Base-by-base conservation (phyloP, 2,797 vertebrate species). In the Rhyacichthys aspro region DNA sequence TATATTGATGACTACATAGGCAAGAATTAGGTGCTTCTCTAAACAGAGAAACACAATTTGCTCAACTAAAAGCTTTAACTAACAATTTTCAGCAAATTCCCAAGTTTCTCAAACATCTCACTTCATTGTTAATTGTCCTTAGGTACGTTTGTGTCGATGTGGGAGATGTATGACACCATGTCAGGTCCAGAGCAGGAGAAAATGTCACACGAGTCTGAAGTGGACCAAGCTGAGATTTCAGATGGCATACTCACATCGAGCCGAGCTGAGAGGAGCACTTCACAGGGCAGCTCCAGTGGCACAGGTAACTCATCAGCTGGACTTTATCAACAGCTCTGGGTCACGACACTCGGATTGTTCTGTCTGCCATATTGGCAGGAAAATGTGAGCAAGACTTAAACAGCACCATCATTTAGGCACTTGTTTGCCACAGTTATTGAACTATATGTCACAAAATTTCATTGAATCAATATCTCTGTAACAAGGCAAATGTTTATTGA, bases 101-200 rank as follows among this genome's bases (percentile, higher is more conserved):
- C 23, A 28, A 28, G 37, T 17, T 9, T 2, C n/a, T 43, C 16
- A 6, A 5, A 16, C 41, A 42, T 42, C 41, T 15, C 5, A 7
- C 15, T 0, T n/a, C n/a, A 12, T 14, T 8, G 1, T 49, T 15
- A 33, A 38, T 5, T 49, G 34, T 70, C 14, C 54, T 50, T 84
- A 98, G 96, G 88, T 15, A 8, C 72, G 9, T 83, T 70, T 68
- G 92, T 92, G 33, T 95, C 91, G 37, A 11, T 39, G 33, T 96
- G 94, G 93, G 94, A 96, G 78, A 77, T 95, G 63, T 92, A 91
- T 39, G 84, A 93, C 61, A 81, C 90, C 0, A 81, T 82, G 52
- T 44, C 64, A 0, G 38, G 60, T 38, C 36, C 28, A 7, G 32
- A 74, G 1, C 85, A 84, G 71, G 7, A 14, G 44, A 49, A 79